Percentiles rank a stretch among this genome's conserved stretches.
These are phyloP conservation scores for Pseudococcus jackbeardsleyi DNA, from an alignment of 2,888 invertebrate species.

Conservation along the genomic window DNA sequence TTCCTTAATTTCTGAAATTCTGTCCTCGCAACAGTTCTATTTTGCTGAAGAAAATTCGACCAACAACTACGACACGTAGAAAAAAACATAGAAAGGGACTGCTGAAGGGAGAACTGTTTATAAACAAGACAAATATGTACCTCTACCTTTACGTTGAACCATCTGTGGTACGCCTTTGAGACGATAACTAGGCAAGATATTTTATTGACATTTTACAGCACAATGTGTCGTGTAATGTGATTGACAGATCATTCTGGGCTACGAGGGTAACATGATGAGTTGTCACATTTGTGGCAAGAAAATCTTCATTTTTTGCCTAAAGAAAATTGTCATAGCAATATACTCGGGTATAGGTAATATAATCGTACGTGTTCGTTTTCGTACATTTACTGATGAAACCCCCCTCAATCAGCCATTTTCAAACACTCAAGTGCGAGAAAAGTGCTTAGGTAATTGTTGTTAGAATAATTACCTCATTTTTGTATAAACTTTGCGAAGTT, in stretches of 20 bases:
- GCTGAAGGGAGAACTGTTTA: background rate
- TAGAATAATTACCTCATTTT: constrained; percentile 6
- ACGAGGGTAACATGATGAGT: constrained; percentile 10
- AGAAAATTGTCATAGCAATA: background rate
- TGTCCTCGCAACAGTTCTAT: too few species aligned
- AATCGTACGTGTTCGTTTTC: background rate
- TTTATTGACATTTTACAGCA: constrained; percentile 16
- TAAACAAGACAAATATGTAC: constrained; percentile 10
- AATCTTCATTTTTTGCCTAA: background rate
- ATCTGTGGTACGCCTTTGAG: background rate
- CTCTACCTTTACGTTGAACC: background rate
- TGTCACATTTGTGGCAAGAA: constrained; percentile 7
- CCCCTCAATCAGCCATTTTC: background rate
- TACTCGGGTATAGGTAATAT: background rate
- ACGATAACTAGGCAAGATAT: constrained; percentile 10
- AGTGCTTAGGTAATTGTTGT: background rate
- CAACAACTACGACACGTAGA: background rate
- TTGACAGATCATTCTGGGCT: constrained; percentile 20
- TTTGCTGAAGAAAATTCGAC: background rate
- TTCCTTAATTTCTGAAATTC: too few species aligned
- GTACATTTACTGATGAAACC: background rate
- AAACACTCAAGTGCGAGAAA: background rate
- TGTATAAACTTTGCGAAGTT: background rate
- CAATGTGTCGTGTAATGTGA: background rate
- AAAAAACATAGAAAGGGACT: background rate